Evolutionary conservation across 2,797 vertebrate genomes (phyloP), one percentile per base, ranked within the genome.

Genomic region (Phataginus tetradactyla): DNA sequence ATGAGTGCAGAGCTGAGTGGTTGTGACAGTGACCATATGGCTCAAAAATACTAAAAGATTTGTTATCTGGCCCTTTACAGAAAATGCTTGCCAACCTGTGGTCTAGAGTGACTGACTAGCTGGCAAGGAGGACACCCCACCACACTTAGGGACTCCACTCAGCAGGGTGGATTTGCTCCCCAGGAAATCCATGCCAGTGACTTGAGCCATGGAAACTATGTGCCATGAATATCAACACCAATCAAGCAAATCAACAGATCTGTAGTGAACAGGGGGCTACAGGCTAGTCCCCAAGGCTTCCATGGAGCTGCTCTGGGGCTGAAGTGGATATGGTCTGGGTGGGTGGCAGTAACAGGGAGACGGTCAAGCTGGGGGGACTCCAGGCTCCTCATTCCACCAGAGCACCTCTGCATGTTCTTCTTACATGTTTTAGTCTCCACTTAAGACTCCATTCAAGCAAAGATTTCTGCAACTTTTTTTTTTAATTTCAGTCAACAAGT

Each of bases 21-120:
- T 75, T 83, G 51, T 88, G 86, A 94, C 93, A 96, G 71, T 92
- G 81, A 80, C 79, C 91, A 93, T 89, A 93, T 45, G 74, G 92
- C 42, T 84, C 66, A 53, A 45, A 86, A 86, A 94, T 29, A 74
- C 83, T 94, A 57, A 85, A 87, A 84, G 81, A 91, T 77, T 74
- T 80, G 66, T 68, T 80, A 23, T 72, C 68, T 57, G 57, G 37
- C 64, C 69, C 78, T 94, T 79, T 86, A 75, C 9, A 87, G 72
- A 88, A 90, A 80, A 92, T 63, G 29, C 23, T 83, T 71, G 53
- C 89, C 80, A 94, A 74, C 0, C 55, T 9, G 68, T 90, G 42
- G 37, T 93, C 74, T 81, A 59, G 53, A 84, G 57, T 68, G 63
- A 91, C 69, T 42, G 63, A 91, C 69, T 42, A 78, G 57, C 13